Evolutionary conservation across 2,797 vertebrate genomes (phyloP), one percentile per base, ranked within the genome.

Genomic region (Microctenopoma steveboyesi): DNA sequence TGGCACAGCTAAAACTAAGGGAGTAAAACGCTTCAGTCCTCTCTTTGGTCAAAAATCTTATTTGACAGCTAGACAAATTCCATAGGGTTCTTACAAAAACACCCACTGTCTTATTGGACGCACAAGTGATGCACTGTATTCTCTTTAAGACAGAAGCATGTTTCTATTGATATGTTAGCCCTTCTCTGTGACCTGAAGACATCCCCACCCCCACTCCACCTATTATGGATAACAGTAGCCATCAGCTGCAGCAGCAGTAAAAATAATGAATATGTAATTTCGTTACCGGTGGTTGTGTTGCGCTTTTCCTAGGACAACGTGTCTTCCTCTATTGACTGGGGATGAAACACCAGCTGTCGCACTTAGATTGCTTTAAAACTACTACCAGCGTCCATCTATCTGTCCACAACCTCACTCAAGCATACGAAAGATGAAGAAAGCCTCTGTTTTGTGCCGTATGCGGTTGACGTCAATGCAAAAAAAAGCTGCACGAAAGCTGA

Each of bases 401-500:
- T 75, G 71, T 80, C 80, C 89, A 91, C 85, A 88, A 75, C 86
- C 72, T 82, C 78, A 69, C 64, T 72, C 74, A 56, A 64, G 48
- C 74, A 83, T 65, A 85, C 66, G 72, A 84, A 81, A 87, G 65
- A 84, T 81, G 82, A 82, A 90, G 86, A 86, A 85, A 89, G 72
- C 90, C 74, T 86, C 77, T 83, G 86, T 89, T 91, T 83, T 79
- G 86, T 91, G 88, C 84, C 81, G 79, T 84, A 74, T 83, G 79
- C 74, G 72, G 82, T 88, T 94, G 94, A 95, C 94, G 94, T 95
- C 95, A 93, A 93, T 92, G 91, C 89, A 92, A 91, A 88, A 54
- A 50, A 55, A 66, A 75, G 51, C 86, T 81, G 91, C 91, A 93
- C 82, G 89, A 92, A 88, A 78, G 71, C 81, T 81, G 82, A 91